These are phyloP conservation scores for Xiphophorus maculatus DNA, from an alignment of 2,113 vertebrate species.

Conservation along the genomic window DNA sequence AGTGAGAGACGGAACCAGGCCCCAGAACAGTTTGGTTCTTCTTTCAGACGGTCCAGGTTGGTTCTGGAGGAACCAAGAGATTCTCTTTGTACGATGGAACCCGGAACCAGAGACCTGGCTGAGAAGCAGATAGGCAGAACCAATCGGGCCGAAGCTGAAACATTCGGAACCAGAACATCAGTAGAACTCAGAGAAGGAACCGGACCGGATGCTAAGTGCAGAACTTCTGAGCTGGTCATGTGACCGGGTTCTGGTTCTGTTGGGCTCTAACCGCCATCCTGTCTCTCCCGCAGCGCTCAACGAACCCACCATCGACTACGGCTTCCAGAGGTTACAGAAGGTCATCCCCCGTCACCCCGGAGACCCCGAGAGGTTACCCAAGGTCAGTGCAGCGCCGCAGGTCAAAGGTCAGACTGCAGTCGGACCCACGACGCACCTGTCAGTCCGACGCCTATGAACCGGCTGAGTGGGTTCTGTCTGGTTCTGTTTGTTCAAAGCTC, in stretches of 20 bases:
- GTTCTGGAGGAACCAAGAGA: too few species aligned
- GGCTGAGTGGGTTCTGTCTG: not conserved
- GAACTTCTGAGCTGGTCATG: too few species aligned
- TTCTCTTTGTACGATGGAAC: too few species aligned
- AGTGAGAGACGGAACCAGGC: too few species aligned
- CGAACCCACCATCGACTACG: conserved; percentile 90
- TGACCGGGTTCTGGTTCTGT: not conserved
- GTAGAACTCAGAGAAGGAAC: too few species aligned
- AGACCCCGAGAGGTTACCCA: conserved; percentile 91
- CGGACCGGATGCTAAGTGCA: too few species aligned
- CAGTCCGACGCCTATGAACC: conserved; percentile 6
- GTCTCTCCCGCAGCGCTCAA: conserved; percentile 71
- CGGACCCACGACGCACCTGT: conserved; percentile 36
- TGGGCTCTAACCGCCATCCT: not conserved
- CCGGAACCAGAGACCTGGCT: too few species aligned
- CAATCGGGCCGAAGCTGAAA: too few species aligned
- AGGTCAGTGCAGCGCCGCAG: conserved; percentile 77
- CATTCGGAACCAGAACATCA: too few species aligned
- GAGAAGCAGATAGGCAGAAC: too few species aligned
- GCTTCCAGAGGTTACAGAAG: conserved; percentile 93
- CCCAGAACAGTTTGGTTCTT: too few species aligned
- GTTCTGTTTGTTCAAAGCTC: not conserved
- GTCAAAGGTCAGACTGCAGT: conserved; percentile 35
- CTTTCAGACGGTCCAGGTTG: too few species aligned
- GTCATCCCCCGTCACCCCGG: conserved; percentile 91